Conservation (phyloP, 1,140 invertebrate genomes). For the Calliphora vicina region DNA sequence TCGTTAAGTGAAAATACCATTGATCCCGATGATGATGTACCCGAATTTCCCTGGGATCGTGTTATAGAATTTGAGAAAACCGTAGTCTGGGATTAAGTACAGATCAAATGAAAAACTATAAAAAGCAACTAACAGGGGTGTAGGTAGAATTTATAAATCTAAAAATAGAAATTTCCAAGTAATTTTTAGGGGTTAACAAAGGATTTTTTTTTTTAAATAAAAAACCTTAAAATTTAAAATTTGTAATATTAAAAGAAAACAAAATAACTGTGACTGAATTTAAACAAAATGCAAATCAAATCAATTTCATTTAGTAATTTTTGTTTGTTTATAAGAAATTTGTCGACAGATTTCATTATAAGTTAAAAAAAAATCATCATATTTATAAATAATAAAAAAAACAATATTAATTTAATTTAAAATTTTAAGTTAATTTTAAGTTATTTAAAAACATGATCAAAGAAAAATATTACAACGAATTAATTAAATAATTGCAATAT, state of each 20-base stretch:
- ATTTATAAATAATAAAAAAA: conserved; percentile 11
- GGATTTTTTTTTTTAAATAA: background rate
- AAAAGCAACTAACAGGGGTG: conserved; percentile 20
- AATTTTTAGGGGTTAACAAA: background rate
- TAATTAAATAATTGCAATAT: conserved; percentile 58
- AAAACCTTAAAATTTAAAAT: background rate
- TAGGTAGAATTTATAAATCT: conserved; percentile 27
- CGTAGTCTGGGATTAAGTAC: conserved; percentile 54
- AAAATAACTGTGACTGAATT: conserved; percentile 54
- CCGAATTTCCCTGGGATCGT: conserved; percentile 60
- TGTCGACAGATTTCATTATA: background rate
- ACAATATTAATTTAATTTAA: conserved; percentile 25
- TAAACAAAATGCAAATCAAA: conserved; percentile 6
- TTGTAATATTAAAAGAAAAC: background rate
- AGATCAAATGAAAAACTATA: background rate
- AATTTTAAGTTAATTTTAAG: background rate
- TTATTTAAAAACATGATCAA: background rate
- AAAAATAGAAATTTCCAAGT: conserved; percentile 20
- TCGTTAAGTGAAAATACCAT: conserved; percentile 45
- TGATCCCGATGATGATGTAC: conserved; percentile 43
- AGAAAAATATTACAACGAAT: conserved; percentile 49
- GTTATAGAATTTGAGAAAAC: conserved; percentile 58
- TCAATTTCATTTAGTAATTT: background rate
- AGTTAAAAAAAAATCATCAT: no score
- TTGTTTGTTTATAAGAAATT: conserved; percentile 18